A percentile compares a stretch with the other conserved stretches of the same genome.
These are phyloP conservation scores for Zeugodacus cucurbitae DNA, from an alignment of 1,140 invertebrate species.

Conservation along the genomic window DNA sequence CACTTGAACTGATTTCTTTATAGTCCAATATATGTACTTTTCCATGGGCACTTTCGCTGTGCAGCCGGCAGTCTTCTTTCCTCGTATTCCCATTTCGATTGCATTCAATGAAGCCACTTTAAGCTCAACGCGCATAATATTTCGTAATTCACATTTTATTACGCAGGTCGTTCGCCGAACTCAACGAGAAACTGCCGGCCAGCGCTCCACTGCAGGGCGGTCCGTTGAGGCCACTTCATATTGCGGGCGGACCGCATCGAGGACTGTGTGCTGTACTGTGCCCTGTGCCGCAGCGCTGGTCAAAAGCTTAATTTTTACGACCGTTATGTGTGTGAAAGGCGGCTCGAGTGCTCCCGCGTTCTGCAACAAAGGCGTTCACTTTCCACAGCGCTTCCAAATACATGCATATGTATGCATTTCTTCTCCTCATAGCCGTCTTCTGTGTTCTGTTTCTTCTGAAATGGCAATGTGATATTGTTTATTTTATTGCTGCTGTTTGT, in stretches of 20 bases:
- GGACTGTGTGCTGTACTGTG: no score
- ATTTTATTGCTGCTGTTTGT: constrained; percentile 16
- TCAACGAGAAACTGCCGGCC: background rate
- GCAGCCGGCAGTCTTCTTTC: background rate
- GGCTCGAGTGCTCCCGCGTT: background rate
- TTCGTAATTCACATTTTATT: constrained; percentile 30
- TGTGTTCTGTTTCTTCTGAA: background rate
- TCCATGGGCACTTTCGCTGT: background rate
- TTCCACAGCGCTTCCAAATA: no score
- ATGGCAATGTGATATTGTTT: constrained; percentile 35
- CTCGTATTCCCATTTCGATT: constrained; percentile 10
- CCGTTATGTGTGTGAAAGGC: background rate
- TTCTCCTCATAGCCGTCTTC: background rate
- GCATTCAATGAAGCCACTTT: constrained; percentile 20
- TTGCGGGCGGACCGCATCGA: background rate
- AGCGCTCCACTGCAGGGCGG: background rate
- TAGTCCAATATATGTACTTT: no score
- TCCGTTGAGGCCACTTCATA: background rate
- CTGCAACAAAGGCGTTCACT: background rate
- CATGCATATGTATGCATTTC: background rate
- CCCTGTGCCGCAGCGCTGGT: background rate
- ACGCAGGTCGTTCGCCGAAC: background rate
- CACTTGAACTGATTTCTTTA: constrained; percentile 13
- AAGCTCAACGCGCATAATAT: background rate
- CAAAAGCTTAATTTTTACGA: constrained; percentile 22